A percentile compares a stretch with the other conserved stretches of the same genome.
These are phyloP conservation scores for Eubasilissa regina DNA, from an alignment of 1,140 invertebrate species.

Conservation along the genomic window DNA sequence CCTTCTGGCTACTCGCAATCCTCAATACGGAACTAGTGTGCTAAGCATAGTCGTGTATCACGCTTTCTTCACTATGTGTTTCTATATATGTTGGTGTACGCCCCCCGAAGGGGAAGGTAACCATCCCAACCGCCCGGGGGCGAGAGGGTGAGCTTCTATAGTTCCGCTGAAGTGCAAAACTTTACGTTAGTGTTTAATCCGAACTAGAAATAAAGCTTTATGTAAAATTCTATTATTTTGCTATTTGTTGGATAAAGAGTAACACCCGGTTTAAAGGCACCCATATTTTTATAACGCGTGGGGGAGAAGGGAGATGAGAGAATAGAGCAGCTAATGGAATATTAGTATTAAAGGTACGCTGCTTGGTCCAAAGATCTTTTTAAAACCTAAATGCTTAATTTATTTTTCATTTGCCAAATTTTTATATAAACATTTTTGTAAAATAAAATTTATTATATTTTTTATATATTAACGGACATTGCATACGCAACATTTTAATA, in stretches of 20 bases:
- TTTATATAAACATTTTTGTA: conserved; percentile 38
- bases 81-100: no score
- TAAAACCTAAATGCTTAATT: conserved; percentile 34
- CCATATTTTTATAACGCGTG: conserved; percentile 48
- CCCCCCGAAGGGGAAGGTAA: neutral
- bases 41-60: conserved; percentile 4
- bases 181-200: neutral
- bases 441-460: conserved; percentile 37
- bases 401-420: conserved; percentile 40
- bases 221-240: conserved; percentile 2
- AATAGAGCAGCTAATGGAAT: conserved; percentile 31
- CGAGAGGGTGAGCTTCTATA: conserved; percentile 2
- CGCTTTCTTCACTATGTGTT: conserved; percentile 12
- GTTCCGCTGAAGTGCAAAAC: neutral
- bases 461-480: conserved; percentile 15
- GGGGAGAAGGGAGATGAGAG: conserved; percentile 23
- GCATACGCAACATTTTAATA: conserved; percentile 9
- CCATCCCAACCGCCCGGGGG: neutral
- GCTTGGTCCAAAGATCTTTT: conserved; percentile 43
- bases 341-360: conserved; percentile 32
- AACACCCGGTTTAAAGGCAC: conserved; percentile 41
- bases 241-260: conserved; percentile 21
- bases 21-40: neutral
- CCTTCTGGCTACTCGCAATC: neutral
- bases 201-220: neutral